Evolutionary conservation across 2,113 vertebrate species (phyloP).

Genomic region (Globicephala melas): DNA sequence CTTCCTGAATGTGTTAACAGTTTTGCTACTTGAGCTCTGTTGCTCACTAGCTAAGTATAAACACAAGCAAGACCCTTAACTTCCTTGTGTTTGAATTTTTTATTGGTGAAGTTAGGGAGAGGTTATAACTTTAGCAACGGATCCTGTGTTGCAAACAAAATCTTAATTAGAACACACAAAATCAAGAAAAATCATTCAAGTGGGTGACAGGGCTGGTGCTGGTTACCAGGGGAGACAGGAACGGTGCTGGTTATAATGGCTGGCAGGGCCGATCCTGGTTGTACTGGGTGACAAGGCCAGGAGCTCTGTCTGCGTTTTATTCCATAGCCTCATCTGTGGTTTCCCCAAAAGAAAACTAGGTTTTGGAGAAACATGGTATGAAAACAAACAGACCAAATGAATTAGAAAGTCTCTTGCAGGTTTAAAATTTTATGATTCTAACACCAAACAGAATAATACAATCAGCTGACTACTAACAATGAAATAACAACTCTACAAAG

Average conservation of each 20-base stretch:
- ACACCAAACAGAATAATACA: background rate
- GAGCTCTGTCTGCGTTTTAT: background rate
- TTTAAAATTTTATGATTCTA: background rate
- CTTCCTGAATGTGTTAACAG: background rate
- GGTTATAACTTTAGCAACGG: background rate
- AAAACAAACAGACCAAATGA: background rate
- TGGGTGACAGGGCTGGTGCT: background rate
- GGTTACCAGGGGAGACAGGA: background rate
- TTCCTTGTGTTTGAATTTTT: background rate
- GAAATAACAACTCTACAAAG: background rate
- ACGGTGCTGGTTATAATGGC: background rate
- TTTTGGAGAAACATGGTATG: background rate
- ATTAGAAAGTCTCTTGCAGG: background rate
- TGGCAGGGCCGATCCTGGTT: background rate
- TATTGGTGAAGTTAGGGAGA: background rate
- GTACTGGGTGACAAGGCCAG: too few relatives aligned
- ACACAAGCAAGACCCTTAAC: background rate
- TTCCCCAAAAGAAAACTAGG: background rate
- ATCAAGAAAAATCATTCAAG: background rate
- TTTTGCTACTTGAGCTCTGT: background rate
- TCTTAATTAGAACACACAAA: background rate
- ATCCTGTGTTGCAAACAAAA: background rate
- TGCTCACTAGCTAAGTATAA: background rate
- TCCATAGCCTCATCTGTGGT: background rate
- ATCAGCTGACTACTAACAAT: background rate